Percentiles rank a stretch among this genome's conserved stretches.
Evolutionary conservation across 2,888 invertebrate species (phyloP).

Genomic region (Drosophila recens): DNA sequence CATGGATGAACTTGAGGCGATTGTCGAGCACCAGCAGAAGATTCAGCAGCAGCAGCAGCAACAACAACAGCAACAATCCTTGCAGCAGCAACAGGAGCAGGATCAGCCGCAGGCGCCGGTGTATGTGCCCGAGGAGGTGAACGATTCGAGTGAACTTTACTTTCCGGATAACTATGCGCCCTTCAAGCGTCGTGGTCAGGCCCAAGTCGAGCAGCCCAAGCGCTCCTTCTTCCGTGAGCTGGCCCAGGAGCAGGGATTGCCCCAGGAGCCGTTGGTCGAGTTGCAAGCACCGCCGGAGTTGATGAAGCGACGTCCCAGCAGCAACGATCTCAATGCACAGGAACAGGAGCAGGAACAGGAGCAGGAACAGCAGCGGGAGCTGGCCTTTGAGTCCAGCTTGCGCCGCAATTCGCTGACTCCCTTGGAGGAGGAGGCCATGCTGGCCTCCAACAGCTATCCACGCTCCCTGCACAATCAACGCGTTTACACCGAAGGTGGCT

Average conservation of each 20-base stretch:
- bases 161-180: slow-evolving; percentile 77
- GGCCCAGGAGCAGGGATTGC: slow-evolving; percentile 70
- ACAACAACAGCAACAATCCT: slow-evolving; percentile 39
- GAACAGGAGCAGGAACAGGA: neutral
- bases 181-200: slow-evolving; percentile 68
- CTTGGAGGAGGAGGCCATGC: slow-evolving; percentile 82
- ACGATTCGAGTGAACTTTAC: slow-evolving; percentile 79
- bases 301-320: slow-evolving; percentile 55
- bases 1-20: slow-evolving; percentile 69
- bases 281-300: slow-evolving; percentile 42
- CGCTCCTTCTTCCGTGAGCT: slow-evolving; percentile 80
- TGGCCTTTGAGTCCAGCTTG: slow-evolving; percentile 70
- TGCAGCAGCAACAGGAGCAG: slow-evolving; percentile 40
- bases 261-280: slow-evolving; percentile 55
- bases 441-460: slow-evolving; percentile 82
- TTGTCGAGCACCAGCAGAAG: slow-evolving; percentile 64
- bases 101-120: slow-evolving; percentile 53
- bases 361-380: slow-evolving; percentile 16
- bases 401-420: slow-evolving; percentile 77
- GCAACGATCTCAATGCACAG: slow-evolving; percentile 26
- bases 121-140: slow-evolving; percentile 71
- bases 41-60: slow-evolving; percentile 39
- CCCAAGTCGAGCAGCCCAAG: slow-evolving; percentile 33
- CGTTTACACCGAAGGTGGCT: slow-evolving; percentile 88
- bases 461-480: slow-evolving; percentile 65